Base-by-base conservation (phyloP, 2,113 vertebrate species). In the Tinamus guttatus region DNA sequence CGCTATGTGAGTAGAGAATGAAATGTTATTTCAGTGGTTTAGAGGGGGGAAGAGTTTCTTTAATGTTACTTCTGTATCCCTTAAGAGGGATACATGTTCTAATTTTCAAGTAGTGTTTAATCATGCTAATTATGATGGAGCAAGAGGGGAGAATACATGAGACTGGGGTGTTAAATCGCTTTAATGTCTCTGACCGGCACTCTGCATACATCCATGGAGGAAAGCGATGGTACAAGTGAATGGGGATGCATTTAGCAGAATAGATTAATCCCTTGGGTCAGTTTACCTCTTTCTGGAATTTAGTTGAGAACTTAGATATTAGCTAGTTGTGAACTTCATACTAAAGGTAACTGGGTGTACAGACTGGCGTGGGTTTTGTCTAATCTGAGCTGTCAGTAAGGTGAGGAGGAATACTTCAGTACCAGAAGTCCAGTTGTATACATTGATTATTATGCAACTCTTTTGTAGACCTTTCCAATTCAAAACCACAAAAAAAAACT, bases 1-100 rank as follows among this genome's bases (percentile, higher is more conserved):
- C n/a, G 98, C 99, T 85, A 99, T 99, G 99, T 99, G 98, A 99
- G 99, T 98, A 32, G 93, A 95, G 77, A 95, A 82, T 60, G 60
- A 17, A 22, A 5, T 13, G 18, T 13, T 71, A 38, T 32, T 60
- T 54, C 25, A 0, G 13, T 43, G 76, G 15, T 45, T 36, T 6
- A 3, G 70, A 59, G 20, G 70, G 34, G 49, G 62, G 5, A 64
- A 34, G 28, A 49, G 38, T 17, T 76, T 51, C 4, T n/a, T 59
- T 9, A 20, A 2, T 11, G 13, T n/a, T 51, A 41, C 9, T 43
- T 20, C 15, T 69, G 0, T 17, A 1, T 24, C 28, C 56, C 67
- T 14, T 13, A 30, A n/a, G 54, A 60, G 21, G 18, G 21, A 13
- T 38, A 2, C 1, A 0, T 28, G 4, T 34, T 83, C 21, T 59